Percentiles rank a stretch among this genome's conserved stretches.
Evolutionary conservation across 1,140 invertebrate species (phyloP).

Genomic region (Conus betulinus): DNA sequence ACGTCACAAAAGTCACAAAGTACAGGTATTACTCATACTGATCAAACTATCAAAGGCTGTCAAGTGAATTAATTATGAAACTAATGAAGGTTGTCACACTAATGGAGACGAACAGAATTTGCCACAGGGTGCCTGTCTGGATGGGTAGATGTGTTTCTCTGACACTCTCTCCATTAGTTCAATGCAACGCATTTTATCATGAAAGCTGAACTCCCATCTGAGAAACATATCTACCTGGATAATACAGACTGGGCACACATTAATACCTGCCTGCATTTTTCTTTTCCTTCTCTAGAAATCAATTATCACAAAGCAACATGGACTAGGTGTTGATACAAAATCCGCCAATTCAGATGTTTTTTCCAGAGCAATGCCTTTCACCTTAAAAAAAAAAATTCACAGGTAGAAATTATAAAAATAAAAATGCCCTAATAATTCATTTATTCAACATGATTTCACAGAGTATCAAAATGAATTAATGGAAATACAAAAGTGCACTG

Average conservation of each 20-base stretch:
- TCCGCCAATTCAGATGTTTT: background rate
- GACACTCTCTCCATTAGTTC: too few relatives aligned
- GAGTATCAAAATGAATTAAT: background rate
- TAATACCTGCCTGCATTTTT: background rate
- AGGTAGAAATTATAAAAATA: background rate
- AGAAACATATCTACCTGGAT: background rate
- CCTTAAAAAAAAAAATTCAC: too few relatives aligned
- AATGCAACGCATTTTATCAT: background rate
- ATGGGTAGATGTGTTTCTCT: too few relatives aligned
- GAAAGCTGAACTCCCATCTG: background rate
- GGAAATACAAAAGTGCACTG: background rate
- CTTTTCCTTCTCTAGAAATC: background rate
- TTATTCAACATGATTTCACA: background rate
- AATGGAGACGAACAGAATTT: too few relatives aligned
- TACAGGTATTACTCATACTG: too few relatives aligned
- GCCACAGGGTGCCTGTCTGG: too few relatives aligned
- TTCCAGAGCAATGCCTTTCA: background rate
- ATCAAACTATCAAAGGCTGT: too few relatives aligned
- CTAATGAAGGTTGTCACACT: too few relatives aligned
- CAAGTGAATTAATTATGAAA: too few relatives aligned
- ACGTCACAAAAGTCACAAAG: too few relatives aligned
- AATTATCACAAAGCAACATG: background rate
- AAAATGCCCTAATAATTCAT: background rate
- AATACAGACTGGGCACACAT: background rate
- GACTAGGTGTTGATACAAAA: background rate